A percentile compares a stretch with the other conserved stretches of the same genome.
phyloP scores from a whole-genome alignment of 30 jellyfish, hydroid and myxozoan species.

The Morbakka virulenta region DNA sequence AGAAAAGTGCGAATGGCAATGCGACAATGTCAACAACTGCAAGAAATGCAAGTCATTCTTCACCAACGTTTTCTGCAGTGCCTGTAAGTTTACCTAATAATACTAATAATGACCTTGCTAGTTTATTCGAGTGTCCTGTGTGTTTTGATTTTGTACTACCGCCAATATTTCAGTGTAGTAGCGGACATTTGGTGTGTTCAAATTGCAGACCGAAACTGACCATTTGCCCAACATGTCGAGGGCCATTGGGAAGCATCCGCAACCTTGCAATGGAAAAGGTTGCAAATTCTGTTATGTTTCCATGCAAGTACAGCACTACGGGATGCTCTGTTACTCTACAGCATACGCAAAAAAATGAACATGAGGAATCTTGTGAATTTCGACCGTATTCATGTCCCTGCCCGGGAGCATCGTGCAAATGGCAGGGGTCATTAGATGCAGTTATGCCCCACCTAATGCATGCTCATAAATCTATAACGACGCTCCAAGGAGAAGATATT shows the following conservation, averaged over 20 bases:
- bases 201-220: constrained; percentile 95
- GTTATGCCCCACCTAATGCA: constrained; percentile 97
- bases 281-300: constrained; percentile 89
- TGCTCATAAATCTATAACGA: constrained; percentile 95
- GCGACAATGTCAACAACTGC: constrained; percentile 70
- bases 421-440: constrained; percentile 97
- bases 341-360: constrained; percentile 87
- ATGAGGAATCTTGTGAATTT: constrained; percentile 92
- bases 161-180: constrained; percentile 97
- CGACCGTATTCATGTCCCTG: constrained; percentile 99
- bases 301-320: constrained; percentile 82
- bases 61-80: constrained; percentile 48
- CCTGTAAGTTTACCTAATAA: neutral
- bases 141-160: constrained; percentile 96
- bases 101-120: constrained; percentile 88
- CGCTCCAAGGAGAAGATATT: constrained; percentile 97
- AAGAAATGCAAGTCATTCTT: constrained; percentile 38
- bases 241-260: constrained; percentile 98
- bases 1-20: constrained; percentile 61
- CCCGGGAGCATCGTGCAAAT: constrained; percentile 98
- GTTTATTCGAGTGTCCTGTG: constrained; percentile 98
- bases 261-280: constrained; percentile 98
- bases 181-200: constrained; percentile 98
- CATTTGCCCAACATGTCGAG: constrained; percentile 99
- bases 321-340: constrained; percentile 90